Evolutionary conservation across 2,113 vertebrate species (phyloP).

Genomic region (Crotalus horridus): DNA sequence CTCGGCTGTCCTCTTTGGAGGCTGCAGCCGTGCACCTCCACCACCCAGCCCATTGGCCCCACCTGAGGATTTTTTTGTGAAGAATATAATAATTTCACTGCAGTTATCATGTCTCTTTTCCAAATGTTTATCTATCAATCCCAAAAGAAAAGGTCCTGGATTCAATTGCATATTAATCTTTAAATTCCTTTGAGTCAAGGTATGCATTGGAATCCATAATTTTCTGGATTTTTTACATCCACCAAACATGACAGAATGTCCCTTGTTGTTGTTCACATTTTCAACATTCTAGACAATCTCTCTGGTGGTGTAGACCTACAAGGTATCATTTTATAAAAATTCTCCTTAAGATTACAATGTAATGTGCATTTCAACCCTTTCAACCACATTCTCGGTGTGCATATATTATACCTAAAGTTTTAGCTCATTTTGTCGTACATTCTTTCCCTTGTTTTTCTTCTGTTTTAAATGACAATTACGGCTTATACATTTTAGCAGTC

Average conservation of each 20-base stretch:
- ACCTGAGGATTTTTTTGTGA: neutral
- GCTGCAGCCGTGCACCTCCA: neutral
- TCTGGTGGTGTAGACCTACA: neutral
- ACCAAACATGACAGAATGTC: neutral
- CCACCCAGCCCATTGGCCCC: neutral
- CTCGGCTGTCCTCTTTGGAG: neutral
- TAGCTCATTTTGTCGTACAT: neutral
- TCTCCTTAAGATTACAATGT: neutral
- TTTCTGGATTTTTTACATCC: neutral
- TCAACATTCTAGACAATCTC: neutral
- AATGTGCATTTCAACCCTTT: neutral
- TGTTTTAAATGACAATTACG: neutral
- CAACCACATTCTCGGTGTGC: neutral
- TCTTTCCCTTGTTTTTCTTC: neutral
- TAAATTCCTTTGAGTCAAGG: neutral
- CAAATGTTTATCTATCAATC: too few species aligned
- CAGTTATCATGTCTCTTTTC: neutral
- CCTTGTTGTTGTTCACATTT: neutral
- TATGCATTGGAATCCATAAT: neutral
- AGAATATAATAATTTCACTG: neutral
- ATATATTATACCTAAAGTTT: neutral
- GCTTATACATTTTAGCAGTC: neutral
- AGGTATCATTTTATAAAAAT: neutral
- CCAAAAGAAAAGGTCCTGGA: neutral
- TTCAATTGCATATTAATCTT: neutral